A percentile compares a stretch with the other conserved stretches of the same genome.
Conservation (phyloP, 2,888 invertebrate genomes). For the Deilephila elpenor region DNA sequence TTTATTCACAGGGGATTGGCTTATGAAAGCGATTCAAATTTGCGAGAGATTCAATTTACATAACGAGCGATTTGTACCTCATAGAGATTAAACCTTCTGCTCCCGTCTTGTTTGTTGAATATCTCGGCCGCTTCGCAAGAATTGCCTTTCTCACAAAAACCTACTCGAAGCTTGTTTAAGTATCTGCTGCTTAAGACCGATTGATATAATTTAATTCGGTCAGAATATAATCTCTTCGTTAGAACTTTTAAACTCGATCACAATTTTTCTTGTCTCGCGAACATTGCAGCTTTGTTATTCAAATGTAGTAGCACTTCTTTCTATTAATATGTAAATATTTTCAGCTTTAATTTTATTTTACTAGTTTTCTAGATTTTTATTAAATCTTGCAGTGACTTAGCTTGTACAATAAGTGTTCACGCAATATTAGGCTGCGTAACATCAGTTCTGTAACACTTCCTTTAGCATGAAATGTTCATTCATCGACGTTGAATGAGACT, state of each 20-base stretch:
- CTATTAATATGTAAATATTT: too few species aligned
- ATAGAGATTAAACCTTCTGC: slow-evolving; percentile 71
- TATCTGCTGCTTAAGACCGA: slow-evolving; percentile 23
- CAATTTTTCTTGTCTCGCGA: background rate
- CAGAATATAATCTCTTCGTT: background rate
- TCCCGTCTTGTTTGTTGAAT: slow-evolving; percentile 63
- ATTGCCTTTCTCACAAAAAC: slow-evolving; percentile 54
- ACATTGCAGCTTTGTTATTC: too few species aligned
- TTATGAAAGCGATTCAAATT: slow-evolving; percentile 82
- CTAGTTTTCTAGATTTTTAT: too few species aligned
- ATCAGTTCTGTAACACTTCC: background rate
- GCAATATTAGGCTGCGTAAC: background rate
- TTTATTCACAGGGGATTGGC: slow-evolving; percentile 77
- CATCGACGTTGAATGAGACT: slow-evolving; percentile 45
- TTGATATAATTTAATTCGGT: background rate
- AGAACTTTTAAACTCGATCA: background rate
- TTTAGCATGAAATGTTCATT: slow-evolving; percentile 43
- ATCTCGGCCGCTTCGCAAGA: slow-evolving; percentile 56
- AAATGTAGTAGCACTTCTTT: too few species aligned
- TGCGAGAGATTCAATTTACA: slow-evolving; percentile 82
- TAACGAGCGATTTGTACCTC: slow-evolving; percentile 82
- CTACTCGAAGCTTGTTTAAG: slow-evolving; percentile 43
- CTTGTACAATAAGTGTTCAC: too few species aligned
- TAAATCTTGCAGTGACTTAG: too few species aligned
- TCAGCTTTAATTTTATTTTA: too few species aligned